Base-by-base conservation (phyloP, 1,140 invertebrate species). In the Hirudo medicinalis region DNA sequence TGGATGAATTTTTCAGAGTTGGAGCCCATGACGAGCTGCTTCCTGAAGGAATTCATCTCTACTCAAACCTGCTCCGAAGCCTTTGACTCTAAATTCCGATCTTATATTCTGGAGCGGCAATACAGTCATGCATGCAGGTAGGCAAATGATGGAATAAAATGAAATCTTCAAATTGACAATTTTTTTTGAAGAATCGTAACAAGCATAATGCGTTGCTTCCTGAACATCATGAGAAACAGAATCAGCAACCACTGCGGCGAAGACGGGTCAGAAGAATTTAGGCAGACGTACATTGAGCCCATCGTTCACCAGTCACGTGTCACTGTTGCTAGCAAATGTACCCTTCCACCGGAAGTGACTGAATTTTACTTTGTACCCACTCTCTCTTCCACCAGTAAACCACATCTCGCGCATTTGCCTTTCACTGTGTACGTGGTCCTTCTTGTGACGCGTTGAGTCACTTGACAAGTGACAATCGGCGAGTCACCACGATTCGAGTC, bases 21-120 rank as follows among this genome's bases (percentile, higher is more conserved):
- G 20, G 57, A 63, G 22, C 40, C 69, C 17, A 25, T 70, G 69
- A 54, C 53, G 49, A 49, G 53, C n/a, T 70, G 69, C 29, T 70
- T 70, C 53, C 53, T 49, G 69, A 49, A 25, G 6, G 25, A 70
- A 27, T 70, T 70, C 53, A 54, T 27, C 32, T 27, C 43, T 25
- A 70, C 69, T 20, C 69, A 70, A 70, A 70, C 69, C n/a, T 70
- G 69, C 69, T 49, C 69, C 40, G 69, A 70, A 49, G 69, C 69
- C 32, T 70, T 70, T 20, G 69, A 70, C 69, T 53, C 32, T 17
- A 27, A 27, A 25, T 70, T 70, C 53, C 25, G 40, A 49, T 53
- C 32, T 22, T 70, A 49, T n/a, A 49, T 70, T 49, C 19, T 25
- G 20, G 43, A 70, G 29, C 40, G 25, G 69, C 69, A 70, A 70